Percentiles rank a stretch among this genome's conserved stretches.
These are phyloP conservation scores for Gari tellinella DNA, from an alignment of 2,888 invertebrate genomes.

Conservation along the genomic window DNA sequence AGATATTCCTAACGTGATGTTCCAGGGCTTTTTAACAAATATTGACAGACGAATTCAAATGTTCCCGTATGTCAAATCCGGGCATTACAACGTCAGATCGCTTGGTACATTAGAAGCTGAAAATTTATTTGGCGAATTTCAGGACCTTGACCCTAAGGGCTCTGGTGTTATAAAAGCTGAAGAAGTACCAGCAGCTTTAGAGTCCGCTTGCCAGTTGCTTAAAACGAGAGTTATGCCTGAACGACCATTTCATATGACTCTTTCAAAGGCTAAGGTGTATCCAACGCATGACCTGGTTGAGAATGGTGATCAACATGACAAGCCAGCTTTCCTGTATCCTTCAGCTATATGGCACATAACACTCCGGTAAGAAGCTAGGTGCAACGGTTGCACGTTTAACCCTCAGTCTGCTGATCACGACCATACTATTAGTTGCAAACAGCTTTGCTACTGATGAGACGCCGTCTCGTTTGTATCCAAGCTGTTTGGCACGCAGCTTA, in stretches of 20 bases:
- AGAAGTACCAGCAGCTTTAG: constrained; percentile 26
- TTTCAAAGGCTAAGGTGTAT: constrained; percentile 38
- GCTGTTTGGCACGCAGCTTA: too few species aligned
- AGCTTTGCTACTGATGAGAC: too few species aligned
- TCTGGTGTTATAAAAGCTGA: constrained; percentile 48
- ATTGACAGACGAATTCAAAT: constrained; percentile 42
- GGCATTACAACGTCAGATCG: constrained; percentile 32
- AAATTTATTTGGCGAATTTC: constrained; percentile 46
- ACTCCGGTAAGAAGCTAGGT: too few species aligned
- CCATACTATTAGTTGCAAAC: too few species aligned
- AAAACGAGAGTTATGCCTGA: constrained; percentile 14
- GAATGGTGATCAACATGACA: too few species aligned
- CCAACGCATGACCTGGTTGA: constrained; percentile 19
- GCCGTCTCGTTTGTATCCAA: too few species aligned
- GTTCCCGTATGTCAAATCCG: neutral
- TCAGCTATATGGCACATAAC: too few species aligned
- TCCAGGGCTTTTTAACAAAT: constrained; percentile 40
- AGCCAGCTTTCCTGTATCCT: too few species aligned
- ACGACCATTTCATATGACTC: constrained; percentile 32
- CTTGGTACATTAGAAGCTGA: constrained; percentile 32
- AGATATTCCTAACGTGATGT: constrained; percentile 42
- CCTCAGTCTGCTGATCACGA: too few species aligned
- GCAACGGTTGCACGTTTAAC: too few species aligned
- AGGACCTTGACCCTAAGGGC: constrained; percentile 45
- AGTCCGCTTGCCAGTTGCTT: constrained; percentile 28